Conservation (phyloP, 2,888 invertebrate species). For the Chrysolina oricalcia region DNA sequence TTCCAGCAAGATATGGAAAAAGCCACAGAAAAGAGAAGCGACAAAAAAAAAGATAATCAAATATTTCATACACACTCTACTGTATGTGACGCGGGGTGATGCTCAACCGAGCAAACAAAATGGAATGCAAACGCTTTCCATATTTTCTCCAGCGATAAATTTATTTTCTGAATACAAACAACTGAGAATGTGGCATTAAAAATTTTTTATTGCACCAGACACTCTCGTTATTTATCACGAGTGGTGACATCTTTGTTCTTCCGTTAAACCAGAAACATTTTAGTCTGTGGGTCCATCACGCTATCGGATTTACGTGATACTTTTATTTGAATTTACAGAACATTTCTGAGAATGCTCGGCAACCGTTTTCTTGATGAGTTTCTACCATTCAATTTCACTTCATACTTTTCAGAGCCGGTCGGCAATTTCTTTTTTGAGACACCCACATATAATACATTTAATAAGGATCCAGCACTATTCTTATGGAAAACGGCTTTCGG, state of each 20-base stretch:
- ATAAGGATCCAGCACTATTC: no score
- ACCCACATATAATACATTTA: no score
- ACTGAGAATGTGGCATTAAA: slow-evolving; percentile 61
- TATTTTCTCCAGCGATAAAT: slow-evolving; percentile 59
- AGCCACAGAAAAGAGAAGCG: slow-evolving; percentile 43
- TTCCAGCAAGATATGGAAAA: slow-evolving; percentile 40
- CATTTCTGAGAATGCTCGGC: no score
- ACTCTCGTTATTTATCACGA: slow-evolving; percentile 57
- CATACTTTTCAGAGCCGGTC: no score
- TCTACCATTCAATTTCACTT: no score
- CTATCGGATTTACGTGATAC: neutral
- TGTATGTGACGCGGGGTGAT: slow-evolving; percentile 55
- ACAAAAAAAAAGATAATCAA: slow-evolving; percentile 49
- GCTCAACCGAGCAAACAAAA: slow-evolving; percentile 54
- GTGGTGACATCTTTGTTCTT: slow-evolving; percentile 56
- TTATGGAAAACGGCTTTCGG: no score
- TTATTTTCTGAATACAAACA: slow-evolving; percentile 61
- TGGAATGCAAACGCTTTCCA: slow-evolving; percentile 58
- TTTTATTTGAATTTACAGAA: neutral
- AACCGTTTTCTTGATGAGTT: no score
- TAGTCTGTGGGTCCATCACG: neutral
- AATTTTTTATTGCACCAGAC: slow-evolving; percentile 58
- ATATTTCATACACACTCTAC: slow-evolving; percentile 55
- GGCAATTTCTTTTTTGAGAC: no score
- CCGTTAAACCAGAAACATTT: slow-evolving; percentile 42